phyloP scores from a whole-genome alignment of 2,113 vertebrate species.

The Lophochroa leadbeateri region DNA sequence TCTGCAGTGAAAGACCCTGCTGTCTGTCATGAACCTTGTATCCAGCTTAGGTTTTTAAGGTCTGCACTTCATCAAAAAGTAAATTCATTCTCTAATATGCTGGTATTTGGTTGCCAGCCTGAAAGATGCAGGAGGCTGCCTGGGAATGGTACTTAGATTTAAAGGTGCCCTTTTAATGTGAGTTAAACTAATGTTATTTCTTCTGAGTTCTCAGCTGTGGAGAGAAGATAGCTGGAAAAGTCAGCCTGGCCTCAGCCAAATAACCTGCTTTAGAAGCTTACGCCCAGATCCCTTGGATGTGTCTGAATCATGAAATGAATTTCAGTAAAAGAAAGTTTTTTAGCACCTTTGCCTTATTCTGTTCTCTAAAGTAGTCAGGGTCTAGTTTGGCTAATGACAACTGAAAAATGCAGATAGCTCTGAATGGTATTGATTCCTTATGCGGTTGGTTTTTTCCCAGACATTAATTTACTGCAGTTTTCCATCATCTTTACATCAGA shows the following conservation, averaged over 20 bases:
- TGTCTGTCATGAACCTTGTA: neutral
- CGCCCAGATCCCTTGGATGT: neutral
- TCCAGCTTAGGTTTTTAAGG: neutral
- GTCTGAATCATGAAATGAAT: neutral
- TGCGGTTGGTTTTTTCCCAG: neutral
- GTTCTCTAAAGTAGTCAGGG: neutral
- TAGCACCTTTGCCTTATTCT: neutral
- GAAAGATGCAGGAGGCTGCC: neutral
- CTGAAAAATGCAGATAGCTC: neutral
- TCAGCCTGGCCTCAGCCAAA: neutral
- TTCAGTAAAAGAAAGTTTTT: neutral
- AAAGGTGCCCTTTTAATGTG: conserved; percentile 8
- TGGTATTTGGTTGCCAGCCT: neutral
- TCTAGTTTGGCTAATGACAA: neutral
- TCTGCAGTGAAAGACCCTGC: neutral
- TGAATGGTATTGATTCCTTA: neutral
- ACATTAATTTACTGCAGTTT: neutral
- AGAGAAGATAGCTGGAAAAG: neutral
- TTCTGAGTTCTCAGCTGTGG: neutral
- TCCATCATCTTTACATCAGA: neutral
- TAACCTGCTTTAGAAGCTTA: neutral
- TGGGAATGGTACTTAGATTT: neutral
- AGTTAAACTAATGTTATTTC: neutral
- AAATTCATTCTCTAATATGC: neutral
- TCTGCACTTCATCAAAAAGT: conserved; percentile 1